Base-by-base conservation (phyloP, 2,113 vertebrate genomes). In the Xyrauchen texanus region DNA sequence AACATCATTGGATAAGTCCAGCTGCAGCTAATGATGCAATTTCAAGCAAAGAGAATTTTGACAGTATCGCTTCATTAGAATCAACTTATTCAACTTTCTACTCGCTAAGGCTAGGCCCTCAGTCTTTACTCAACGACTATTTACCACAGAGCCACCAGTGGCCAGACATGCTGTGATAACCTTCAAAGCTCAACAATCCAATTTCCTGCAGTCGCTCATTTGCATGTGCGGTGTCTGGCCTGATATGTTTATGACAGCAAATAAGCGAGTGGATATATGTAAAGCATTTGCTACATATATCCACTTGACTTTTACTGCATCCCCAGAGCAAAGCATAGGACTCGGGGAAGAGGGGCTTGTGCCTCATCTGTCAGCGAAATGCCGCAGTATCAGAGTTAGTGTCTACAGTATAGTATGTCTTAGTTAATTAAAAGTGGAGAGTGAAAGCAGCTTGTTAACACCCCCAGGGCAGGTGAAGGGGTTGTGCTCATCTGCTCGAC, bases 281-380 rank as follows among this genome's bases (percentile, higher is more conserved):
- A 47, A 9, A 65, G 77, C 15, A 51, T 51, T 64, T 52, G 52
- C 34, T 79, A 79, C 81, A 83, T 83, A 79, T 83, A 83, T 83
- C 81, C 78, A 73, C 62, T 63, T 76, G 81, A 83, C 81, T 76
- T 79, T 83, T 83, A 79, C n/a, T 8, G 77, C 70, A 72, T 76
- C 15, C 67, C 68, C 7, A 55, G 53, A 64, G 55, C 63, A 76
- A 15, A 66, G 61, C 53, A 71, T 44, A 71, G 52, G 44, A 46
- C 75, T 68, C 21, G 6, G 64, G 51, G 65, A 78, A 69, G 67
- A 15, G 70, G 51, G 16, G 46, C 68, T 76, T 13, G 45, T 61
- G 6, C 45, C 44, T 45, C 72, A 71, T 55, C 21, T 21, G 15
- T 62, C 55, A 34, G n/a, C 69, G 53, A 55, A 68, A 66, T 63